Conservation (phyloP, 2,113 vertebrate species). For the Orientallactaga bullata region DNA sequence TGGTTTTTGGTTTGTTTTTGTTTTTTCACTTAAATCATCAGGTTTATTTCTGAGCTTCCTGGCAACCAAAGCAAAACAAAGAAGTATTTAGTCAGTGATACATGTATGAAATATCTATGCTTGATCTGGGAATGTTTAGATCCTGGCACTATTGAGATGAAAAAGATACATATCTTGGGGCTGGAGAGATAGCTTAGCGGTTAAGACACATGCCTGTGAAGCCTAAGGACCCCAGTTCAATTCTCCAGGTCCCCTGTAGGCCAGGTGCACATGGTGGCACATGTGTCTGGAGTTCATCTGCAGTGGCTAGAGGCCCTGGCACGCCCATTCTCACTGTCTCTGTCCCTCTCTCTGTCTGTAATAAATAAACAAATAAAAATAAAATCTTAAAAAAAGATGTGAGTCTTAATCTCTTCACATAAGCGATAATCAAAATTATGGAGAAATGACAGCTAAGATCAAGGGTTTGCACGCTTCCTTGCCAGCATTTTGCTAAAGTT, state of each 20-base stretch:
- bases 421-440: not conserved
- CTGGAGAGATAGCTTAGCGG: too few relatives aligned
- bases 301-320: too few relatives aligned
- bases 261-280: too few relatives aligned
- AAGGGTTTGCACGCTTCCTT: not conserved
- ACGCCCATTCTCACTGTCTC: too few relatives aligned
- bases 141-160: not conserved
- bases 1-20: not conserved
- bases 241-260: too few relatives aligned
- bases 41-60: conserved; percentile 33
- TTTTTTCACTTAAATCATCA: not conserved
- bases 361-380: too few relatives aligned
- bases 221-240: too few relatives aligned
- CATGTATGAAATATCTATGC: not conserved
- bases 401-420: not conserved
- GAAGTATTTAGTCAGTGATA: not conserved
- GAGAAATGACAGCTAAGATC: not conserved
- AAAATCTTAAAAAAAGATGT: too few relatives aligned
- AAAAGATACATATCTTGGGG: too few relatives aligned
- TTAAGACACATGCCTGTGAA: too few relatives aligned
- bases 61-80: not conserved
- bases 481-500: not conserved
- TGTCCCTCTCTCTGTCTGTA: too few relatives aligned
- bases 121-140: not conserved
- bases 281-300: too few relatives aligned